Percentiles rank a stretch among this genome's conserved stretches.
Conservation (phyloP, 2,113 vertebrate genomes). For the Salminus brasiliensis region DNA sequence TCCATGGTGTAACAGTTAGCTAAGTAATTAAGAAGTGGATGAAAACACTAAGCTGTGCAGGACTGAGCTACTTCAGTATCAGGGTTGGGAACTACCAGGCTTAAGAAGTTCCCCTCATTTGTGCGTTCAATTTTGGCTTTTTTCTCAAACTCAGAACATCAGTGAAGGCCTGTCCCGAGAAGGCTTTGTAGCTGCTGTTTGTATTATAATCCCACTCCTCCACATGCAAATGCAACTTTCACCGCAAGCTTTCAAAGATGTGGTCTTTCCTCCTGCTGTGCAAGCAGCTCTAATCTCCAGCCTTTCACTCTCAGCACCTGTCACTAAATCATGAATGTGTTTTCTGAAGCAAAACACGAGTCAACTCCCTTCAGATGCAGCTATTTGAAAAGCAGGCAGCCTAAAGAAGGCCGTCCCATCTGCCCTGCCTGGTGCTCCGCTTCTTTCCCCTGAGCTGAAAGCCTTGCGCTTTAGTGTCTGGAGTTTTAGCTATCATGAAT, state of each 20-base stretch:
- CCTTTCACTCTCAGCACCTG: conserved; percentile 32
- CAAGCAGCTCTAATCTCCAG: conserved; percentile 32
- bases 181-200: background rate
- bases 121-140: background rate
- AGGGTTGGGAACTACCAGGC: too few relatives aligned
- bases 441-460: background rate
- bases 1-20: too few relatives aligned
- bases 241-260: background rate
- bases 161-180: background rate
- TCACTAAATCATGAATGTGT: conserved; percentile 18
- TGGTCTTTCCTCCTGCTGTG: conserved; percentile 1
- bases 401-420: background rate
- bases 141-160: background rate
- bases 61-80: too few relatives aligned
- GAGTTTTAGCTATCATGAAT: background rate
- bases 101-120: background rate
- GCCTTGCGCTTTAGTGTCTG: too few relatives aligned
- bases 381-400: background rate
- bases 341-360: conserved; percentile 19
- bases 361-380: background rate
- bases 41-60: too few relatives aligned
- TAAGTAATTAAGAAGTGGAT: too few relatives aligned
- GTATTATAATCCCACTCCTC: conserved; percentile 14
- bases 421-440: conserved; percentile 12
- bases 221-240: conserved; percentile 20